Evolutionary conservation across 2,888 invertebrate genomes (phyloP).

Genomic region (Drosophila setosimentum): DNA sequence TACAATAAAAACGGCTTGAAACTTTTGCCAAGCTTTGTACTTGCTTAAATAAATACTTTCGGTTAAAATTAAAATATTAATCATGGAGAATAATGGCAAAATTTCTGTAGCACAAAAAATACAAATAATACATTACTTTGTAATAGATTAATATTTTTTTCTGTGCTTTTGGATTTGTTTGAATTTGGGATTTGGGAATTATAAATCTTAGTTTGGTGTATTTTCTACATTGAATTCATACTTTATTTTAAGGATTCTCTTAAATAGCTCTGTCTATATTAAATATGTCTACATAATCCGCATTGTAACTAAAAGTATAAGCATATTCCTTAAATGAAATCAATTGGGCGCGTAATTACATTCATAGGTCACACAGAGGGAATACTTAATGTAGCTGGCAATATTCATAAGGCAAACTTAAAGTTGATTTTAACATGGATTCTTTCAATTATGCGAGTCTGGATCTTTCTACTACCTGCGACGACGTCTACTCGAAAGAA

Average conservation of each 20-base stretch:
- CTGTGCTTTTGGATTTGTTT: not conserved
- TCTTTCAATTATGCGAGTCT: constrained; percentile 16
- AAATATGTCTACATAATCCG: not conserved
- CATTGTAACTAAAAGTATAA: not conserved
- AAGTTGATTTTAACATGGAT: constrained; percentile 22
- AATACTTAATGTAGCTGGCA: not conserved
- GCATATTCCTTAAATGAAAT: not conserved
- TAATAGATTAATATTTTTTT: not conserved
- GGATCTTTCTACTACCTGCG: not conserved
- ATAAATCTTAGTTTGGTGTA: not conserved
- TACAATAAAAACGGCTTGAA: no score
- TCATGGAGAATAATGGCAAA: not conserved
- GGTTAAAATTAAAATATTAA: no score
- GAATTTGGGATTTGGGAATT: no score
- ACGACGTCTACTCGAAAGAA: constrained; percentile 26
- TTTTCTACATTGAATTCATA: not conserved
- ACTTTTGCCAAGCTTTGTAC: not conserved
- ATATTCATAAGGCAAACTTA: constrained; percentile 28
- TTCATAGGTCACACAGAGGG: not conserved
- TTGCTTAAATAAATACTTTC: not conserved
- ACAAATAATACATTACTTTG: not conserved
- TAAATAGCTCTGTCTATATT: not conserved
- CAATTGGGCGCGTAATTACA: not conserved
- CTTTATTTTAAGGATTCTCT: not conserved
- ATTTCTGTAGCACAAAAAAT: not conserved